Evolutionary conservation across 2,888 invertebrate genomes (phyloP).

Genomic region (Tenthredo distinguenda): DNA sequence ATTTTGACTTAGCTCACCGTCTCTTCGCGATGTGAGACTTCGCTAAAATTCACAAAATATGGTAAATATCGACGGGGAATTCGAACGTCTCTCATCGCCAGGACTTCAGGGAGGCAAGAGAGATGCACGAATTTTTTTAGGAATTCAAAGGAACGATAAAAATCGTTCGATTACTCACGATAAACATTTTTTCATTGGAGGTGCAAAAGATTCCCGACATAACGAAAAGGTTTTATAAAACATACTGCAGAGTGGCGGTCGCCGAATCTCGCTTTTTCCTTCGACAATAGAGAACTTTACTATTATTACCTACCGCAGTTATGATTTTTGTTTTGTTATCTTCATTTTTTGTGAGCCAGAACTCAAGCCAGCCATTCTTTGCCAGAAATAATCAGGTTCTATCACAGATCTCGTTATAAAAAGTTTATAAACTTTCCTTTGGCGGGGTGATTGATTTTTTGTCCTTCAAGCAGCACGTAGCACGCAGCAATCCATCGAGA

Average conservation of each 20-base stretch:
- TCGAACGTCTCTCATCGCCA: not conserved
- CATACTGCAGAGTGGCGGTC: not conserved
- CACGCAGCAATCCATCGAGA: not conserved
- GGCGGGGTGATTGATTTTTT: conserved; percentile 27
- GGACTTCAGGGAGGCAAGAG: not conserved
- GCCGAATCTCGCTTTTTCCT: not conserved
- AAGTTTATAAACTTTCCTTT: conserved; percentile 8
- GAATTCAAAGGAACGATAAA: not conserved
- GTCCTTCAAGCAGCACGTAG: not conserved
- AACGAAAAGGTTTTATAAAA: not conserved
- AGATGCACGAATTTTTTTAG: not conserved
- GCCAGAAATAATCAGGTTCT: conserved; percentile 15
- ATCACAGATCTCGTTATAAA: not conserved
- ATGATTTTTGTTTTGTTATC: not conserved
- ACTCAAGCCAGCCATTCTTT: not conserved
- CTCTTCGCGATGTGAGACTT: not conserved
- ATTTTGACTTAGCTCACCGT: conserved; percentile 1
- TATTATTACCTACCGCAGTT: not conserved
- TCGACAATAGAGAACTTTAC: conserved; percentile 3
- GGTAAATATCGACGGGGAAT: not conserved
- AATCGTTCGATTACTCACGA: not conserved
- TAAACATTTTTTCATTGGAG: not conserved
- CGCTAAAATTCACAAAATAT: not conserved
- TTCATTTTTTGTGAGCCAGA: not conserved
- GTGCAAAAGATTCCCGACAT: not conserved